Evolutionary conservation across 2,888 invertebrate genomes (phyloP).

Genomic region (Sphaerophoria taeniata): DNA sequence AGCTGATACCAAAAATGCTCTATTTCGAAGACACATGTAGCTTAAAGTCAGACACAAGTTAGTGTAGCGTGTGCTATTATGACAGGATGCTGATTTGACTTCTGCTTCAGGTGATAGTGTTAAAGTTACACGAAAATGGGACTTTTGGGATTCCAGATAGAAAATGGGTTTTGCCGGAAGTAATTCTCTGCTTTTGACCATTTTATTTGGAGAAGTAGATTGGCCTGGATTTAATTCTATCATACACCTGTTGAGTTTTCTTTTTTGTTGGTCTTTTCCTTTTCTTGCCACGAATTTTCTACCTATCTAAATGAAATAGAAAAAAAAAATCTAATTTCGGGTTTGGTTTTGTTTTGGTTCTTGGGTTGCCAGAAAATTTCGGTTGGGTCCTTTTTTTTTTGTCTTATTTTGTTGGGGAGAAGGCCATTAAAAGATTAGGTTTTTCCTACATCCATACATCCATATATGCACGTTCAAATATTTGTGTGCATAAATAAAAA

Average conservation of each 20-base stretch:
- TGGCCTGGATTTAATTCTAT: not conserved
- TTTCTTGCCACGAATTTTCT: too few species aligned
- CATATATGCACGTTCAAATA: not conserved
- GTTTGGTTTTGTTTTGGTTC: not conserved
- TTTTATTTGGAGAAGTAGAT: not conserved
- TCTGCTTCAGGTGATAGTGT: not conserved
- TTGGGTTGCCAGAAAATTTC: too few species aligned
- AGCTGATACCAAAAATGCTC: conserved; percentile 7
- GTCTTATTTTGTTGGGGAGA: conserved; percentile 2
- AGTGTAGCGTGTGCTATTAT: conserved; percentile 13
- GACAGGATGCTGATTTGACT: not conserved
- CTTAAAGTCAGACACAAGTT: not conserved
- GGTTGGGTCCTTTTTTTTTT: not conserved
- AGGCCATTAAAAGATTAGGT: conserved; percentile 21
- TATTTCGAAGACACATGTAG: not conserved
- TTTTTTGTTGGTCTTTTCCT: not conserved
- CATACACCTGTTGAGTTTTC: conserved; percentile 19
- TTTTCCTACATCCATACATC: conserved; percentile 1
- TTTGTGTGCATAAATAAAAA: not conserved
- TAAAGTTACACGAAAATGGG: conserved; percentile 3
- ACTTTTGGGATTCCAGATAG: conserved; percentile 19
- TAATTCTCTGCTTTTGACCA: conserved; percentile 20
- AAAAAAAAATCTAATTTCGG: conserved; percentile 18
- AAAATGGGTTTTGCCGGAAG: conserved; percentile 28
- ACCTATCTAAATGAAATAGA: not conserved